Evolutionary conservation across 1,140 invertebrate species (phyloP).

Genomic region (Psix sp.): DNA sequence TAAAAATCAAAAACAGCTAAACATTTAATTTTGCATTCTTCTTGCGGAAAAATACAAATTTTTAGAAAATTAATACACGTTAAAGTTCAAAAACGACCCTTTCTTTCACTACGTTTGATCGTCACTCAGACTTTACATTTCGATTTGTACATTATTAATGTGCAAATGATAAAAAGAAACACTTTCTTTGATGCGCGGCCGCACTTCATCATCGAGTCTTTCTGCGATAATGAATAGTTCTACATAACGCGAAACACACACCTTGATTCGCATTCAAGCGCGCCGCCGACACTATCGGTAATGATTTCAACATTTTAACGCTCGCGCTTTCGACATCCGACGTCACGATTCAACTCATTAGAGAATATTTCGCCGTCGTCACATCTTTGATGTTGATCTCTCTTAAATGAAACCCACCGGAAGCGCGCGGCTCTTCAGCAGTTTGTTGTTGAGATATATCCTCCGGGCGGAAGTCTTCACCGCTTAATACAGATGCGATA

Average conservation of each 20-base stretch:
- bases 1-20: too few species aligned
- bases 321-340: slow-evolving; percentile 56
- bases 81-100: background rate
- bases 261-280: slow-evolving; percentile 51
- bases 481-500: slow-evolving; percentile 47
- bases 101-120: slow-evolving; percentile 48
- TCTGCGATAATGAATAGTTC: slow-evolving; percentile 59
- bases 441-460: slow-evolving; percentile 59
- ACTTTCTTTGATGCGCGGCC: slow-evolving; percentile 50
- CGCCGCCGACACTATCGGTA: slow-evolving; percentile 61
- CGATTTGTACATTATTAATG: slow-evolving; percentile 55
- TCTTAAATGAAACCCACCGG: slow-evolving; percentile 68
- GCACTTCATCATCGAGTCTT: slow-evolving; percentile 45
- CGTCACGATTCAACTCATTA: slow-evolving; percentile 75
- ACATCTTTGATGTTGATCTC: slow-evolving; percentile 73
- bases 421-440: slow-evolving; percentile 48
- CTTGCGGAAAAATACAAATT: too few species aligned
- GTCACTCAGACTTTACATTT: slow-evolving; percentile 47
- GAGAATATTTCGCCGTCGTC: slow-evolving; percentile 69
- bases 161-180: slow-evolving; percentile 47
- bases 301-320: slow-evolving; percentile 71
- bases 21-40: too few species aligned
- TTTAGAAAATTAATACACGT: background rate
- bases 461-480: slow-evolving; percentile 37
- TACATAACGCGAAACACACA: slow-evolving; percentile 38